Evolutionary conservation across 2,113 vertebrate species (phyloP).

Genomic region (Carassius carassius): DNA sequence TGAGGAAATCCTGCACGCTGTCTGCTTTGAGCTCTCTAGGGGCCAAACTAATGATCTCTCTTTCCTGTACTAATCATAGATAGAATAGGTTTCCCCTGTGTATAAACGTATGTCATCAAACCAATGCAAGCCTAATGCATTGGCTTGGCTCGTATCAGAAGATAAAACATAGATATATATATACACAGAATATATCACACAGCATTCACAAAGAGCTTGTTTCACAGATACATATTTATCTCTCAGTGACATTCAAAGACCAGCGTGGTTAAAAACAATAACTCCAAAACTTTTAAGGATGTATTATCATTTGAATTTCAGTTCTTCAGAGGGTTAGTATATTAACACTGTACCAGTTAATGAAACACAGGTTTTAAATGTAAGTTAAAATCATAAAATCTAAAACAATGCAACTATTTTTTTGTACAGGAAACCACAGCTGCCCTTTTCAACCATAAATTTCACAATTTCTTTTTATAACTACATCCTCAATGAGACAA

Average conservation of each 20-base stretch:
- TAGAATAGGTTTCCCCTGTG: background rate
- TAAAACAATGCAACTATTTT: too few species aligned
- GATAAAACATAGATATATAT: background rate
- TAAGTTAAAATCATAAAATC: too few species aligned
- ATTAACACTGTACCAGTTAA: too few species aligned
- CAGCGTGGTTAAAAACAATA: background rate
- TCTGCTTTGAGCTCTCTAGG: constrained; percentile 2
- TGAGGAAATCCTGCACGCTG: constrained; percentile 33
- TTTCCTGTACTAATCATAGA: constrained; percentile 27
- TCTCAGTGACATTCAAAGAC: background rate
- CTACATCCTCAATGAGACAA: too few species aligned
- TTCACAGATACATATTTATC: background rate
- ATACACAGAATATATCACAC: background rate
- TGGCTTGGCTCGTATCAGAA: background rate
- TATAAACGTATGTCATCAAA: background rate
- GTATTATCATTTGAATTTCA: background rate
- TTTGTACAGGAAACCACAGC: too few species aligned
- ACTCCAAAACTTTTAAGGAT: background rate
- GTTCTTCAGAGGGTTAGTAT: too few species aligned
- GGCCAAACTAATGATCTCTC: constrained; percentile 16
- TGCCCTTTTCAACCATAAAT: too few species aligned
- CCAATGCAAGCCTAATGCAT: background rate
- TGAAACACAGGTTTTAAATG: too few species aligned
- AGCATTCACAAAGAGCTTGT: background rate
- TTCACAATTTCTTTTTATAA: too few species aligned